phyloP scores from a whole-genome alignment of 1,140 invertebrate genomes.

The Galendromus occidentalis region DNA sequence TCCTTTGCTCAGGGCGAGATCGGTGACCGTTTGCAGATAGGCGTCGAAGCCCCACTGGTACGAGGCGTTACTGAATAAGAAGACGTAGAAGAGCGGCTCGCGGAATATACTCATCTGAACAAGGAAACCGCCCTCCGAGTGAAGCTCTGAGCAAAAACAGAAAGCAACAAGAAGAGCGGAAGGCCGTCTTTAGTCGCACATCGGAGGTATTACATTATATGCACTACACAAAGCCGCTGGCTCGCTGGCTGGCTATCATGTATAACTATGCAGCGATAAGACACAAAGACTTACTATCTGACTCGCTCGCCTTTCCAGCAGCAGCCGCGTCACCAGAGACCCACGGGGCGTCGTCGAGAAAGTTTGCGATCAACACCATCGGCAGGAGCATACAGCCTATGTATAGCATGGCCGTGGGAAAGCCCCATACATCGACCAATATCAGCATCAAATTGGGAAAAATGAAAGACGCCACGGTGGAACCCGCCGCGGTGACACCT shows the following conservation, averaged over 20 bases:
- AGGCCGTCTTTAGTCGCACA: too few relatives aligned
- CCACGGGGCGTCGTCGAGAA: neutral
- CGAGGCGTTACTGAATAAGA: neutral
- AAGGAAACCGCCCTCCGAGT: neutral
- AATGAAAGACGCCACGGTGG: neutral
- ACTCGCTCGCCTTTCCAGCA: too few relatives aligned
- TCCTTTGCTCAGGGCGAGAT: neutral
- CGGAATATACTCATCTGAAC: neutral
- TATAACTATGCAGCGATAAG: too few relatives aligned
- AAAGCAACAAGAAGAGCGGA: too few relatives aligned
- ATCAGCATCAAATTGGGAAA: neutral
- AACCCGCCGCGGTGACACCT: neutral
- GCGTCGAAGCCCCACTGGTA: neutral
- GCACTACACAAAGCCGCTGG: too few relatives aligned
- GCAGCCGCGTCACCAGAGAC: neutral
- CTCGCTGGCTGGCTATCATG: too few relatives aligned
- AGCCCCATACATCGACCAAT: neutral
- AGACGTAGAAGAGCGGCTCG: neutral
- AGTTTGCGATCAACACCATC: neutral
- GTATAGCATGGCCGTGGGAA: neutral
- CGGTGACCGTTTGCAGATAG: neutral
- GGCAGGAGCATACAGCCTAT: neutral
- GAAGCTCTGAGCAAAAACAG: too few relatives aligned
- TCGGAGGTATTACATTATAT: too few relatives aligned
- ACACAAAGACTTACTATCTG: too few relatives aligned